These are phyloP conservation scores for Synchiropus splendidus DNA, from an alignment of 2,113 vertebrate genomes.

Conservation along the genomic window DNA sequence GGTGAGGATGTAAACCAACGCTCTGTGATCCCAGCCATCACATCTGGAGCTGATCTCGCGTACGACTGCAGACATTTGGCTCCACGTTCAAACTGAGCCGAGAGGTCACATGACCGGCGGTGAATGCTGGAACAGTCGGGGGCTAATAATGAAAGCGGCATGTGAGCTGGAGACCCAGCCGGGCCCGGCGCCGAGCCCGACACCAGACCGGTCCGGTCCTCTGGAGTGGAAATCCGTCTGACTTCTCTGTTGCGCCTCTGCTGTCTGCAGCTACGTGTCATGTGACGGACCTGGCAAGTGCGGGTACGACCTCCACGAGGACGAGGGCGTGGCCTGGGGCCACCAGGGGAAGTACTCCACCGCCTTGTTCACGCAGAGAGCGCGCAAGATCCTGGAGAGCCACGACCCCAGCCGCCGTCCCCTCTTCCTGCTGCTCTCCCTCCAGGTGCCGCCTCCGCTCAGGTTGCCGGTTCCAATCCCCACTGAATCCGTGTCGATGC, in stretches of 20 bases:
- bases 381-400: conserved; percentile 79
- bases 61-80: neutral
- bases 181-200: no score
- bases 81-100: no score
- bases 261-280: conserved; percentile 70
- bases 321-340: conserved; percentile 82
- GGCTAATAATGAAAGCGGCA: no score
- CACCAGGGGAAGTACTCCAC: conserved; percentile 87
- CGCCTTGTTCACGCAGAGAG: conserved; percentile 79
- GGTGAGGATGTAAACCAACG: neutral
- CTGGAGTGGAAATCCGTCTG: neutral
- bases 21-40: neutral
- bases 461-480: neutral
- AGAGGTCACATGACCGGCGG: no score
- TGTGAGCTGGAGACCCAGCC: no score
- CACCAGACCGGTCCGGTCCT: neutral
- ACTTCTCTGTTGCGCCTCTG: neutral
- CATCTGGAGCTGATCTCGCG: neutral
- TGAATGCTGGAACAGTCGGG: no score
- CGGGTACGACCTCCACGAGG: conserved; percentile 85
- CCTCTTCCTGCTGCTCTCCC: conserved; percentile 87
- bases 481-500: neutral
- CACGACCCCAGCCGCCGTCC: conserved; percentile 73
- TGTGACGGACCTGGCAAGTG: conserved; percentile 83
- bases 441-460: conserved; percentile 61